A percentile compares a stretch with the other conserved stretches of the same genome.
These are phyloP conservation scores for Trichonephila inaurata DNA, from an alignment of 1,140 invertebrate genomes.

Conservation along the genomic window DNA sequence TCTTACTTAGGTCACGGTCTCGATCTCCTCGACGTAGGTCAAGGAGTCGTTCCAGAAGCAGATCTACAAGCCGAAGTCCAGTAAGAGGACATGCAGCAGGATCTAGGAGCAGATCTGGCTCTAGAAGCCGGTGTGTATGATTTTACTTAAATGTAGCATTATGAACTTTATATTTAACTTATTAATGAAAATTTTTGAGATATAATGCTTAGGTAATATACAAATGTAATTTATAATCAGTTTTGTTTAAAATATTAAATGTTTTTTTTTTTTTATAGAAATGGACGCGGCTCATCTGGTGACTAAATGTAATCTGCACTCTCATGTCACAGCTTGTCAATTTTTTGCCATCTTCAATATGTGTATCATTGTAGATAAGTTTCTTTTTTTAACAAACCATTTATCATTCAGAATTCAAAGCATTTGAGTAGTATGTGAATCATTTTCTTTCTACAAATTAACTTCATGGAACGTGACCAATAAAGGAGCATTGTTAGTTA, in stretches of 20 bases:
- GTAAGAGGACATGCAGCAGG: conserved; percentile 41
- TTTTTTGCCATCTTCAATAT: conserved; percentile 25
- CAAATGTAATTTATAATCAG: too few relatives aligned
- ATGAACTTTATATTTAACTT: neutral
- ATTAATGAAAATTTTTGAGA: too few relatives aligned
- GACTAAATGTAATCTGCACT: conserved; percentile 17
- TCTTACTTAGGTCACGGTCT: conserved; percentile 62
- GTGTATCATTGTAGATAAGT: conserved; percentile 36
- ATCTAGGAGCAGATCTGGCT: conserved; percentile 68
- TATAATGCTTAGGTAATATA: neutral
- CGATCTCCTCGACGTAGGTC: conserved; percentile 64
- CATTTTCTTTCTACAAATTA: neutral
- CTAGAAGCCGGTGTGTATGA: conserved; percentile 64
- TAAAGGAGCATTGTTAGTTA: neutral
- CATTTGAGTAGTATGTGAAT: conserved; percentile 12
- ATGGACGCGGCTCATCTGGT: conserved; percentile 64
- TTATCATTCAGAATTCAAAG: conserved; percentile 1
- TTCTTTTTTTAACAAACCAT: conserved; percentile 10
- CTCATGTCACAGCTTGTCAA: conserved; percentile 11
- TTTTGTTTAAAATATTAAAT: too few relatives aligned
- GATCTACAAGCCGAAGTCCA: conserved; percentile 58
- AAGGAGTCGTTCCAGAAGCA: conserved; percentile 62
- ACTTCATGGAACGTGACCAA: neutral
- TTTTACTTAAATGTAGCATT: neutral
- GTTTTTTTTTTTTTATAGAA: conserved; percentile 32